Evolutionary conservation across 2,113 vertebrate genomes (phyloP), one percentile per base, ranked within the genome.

Genomic region (Phrynocephalus versicolor): DNA sequence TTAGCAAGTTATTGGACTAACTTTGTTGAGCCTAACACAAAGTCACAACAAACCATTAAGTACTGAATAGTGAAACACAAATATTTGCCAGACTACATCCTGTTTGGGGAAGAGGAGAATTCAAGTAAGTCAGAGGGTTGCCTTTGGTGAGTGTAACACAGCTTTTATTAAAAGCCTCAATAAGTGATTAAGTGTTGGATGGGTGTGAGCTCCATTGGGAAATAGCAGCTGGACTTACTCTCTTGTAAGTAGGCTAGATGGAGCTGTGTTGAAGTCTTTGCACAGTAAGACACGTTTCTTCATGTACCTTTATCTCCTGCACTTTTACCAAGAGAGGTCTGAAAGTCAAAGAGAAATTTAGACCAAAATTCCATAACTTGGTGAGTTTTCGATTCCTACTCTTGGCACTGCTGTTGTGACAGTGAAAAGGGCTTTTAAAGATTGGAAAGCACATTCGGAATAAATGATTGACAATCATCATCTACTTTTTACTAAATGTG

Each of bases 21-120:
- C 60, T 84, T 84, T 60, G 21, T 9, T 79, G 23, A 79, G 30
- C n/a, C 30, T 27, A 45, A 58, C 37, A 33, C 58, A 75, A 65
- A 79, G n/a, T 79, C 57, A 85, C 64, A 64, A 85, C 72, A 80
- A 85, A 73, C 58, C 77, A 85, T 85, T 85, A 85, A 72, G 70
- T 64, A 35, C 60, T 21, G 60, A 57, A 78, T 83, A 81, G 1
- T 85, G 62, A 82, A 65, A 67, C 71, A 33, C 55, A 86, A 65
- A 70, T 70, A 91, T 30, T 33, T 75, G 57, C 15, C 55, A 75
- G 76, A 62, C 65, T 85, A 25, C 35, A 41, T 79, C 75, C 83
- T 85, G 65, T 35, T 71, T 79, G n/a, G 75, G 83, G 75, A 85
- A 79, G 67, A 71, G 14, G 80, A 82, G 45, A 81, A 19, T 15